phyloP scores from a whole-genome alignment of 2,113 vertebrate species.

The Paralichthys olivaceus region DNA sequence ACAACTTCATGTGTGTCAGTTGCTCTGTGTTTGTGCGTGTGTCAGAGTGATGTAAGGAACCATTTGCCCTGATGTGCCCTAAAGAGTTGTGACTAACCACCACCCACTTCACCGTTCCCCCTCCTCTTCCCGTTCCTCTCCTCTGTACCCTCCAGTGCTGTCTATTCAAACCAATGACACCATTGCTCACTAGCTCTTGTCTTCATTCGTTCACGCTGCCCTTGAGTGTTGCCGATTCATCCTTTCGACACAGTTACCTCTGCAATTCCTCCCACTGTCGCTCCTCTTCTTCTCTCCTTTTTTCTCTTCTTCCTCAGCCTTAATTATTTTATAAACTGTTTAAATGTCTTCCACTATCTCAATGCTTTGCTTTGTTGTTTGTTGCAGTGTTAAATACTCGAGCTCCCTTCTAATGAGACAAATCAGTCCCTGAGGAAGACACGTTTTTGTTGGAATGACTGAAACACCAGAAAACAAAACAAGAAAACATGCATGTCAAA shows the following conservation, averaged over 20 bases:
- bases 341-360: neutral
- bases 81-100: conserved; percentile 65
- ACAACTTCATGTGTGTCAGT: conserved; percentile 57
- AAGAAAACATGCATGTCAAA: conserved; percentile 73
- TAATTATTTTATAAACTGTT: neutral
- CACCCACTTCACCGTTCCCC: conserved; percentile 30
- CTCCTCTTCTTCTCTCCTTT: conserved; percentile 1
- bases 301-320: neutral
- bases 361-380: conserved; percentile 14
- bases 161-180: conserved; percentile 65
- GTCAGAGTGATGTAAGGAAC: conserved; percentile 65
- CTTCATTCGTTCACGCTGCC: conserved; percentile 44
- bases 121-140: conserved; percentile 25
- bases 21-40: conserved; percentile 50
- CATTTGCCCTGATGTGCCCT: conserved; percentile 58
- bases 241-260: conserved; percentile 19
- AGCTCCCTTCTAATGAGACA: conserved; percentile 31
- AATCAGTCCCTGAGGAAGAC: conserved; percentile 45
- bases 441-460: conserved; percentile 61
- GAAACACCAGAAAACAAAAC: conserved; percentile 67
- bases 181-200: conserved; percentile 38
- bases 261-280: conserved; percentile 26
- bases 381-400: neutral
- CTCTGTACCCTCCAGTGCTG: conserved; percentile 50
- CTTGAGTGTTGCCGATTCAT: conserved; percentile 51